A percentile compares a stretch with the other conserved stretches of the same genome.
Evolutionary conservation across 1,140 invertebrate species (phyloP).

Genomic region (Drosophila teissieri): DNA sequence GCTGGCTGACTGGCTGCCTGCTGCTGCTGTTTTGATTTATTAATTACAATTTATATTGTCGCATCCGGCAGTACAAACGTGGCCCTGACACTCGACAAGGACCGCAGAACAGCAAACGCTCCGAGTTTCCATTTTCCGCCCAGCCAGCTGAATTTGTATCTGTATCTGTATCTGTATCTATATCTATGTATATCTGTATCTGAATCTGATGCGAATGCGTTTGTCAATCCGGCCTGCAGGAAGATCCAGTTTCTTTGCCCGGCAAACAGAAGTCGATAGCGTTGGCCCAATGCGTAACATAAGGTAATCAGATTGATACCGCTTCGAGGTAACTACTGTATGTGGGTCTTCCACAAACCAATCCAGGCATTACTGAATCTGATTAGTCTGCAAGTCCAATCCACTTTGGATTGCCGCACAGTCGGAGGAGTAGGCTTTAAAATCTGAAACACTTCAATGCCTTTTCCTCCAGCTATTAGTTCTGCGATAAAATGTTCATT

Average conservation of each 20-base stretch:
- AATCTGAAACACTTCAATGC: neutral
- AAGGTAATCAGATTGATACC: conserved; percentile 4
- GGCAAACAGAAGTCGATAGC: neutral
- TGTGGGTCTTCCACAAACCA: neutral
- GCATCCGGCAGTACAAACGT: conserved; percentile 39
- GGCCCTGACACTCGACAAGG: conserved; percentile 42
- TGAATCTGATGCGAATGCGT: too few species aligned
- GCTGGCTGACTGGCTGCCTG: conserved; percentile 30
- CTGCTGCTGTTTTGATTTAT: conserved; percentile 73
- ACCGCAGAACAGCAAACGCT: conserved; percentile 4
- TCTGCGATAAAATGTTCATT: neutral
- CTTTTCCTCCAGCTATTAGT: too few species aligned
- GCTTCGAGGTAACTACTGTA: neutral
- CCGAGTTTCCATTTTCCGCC: conserved; percentile 1
- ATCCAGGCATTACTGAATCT: conserved; percentile 1
- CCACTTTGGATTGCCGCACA: neutral
- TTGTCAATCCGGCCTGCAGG: neutral
- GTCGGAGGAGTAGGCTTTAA: neutral
- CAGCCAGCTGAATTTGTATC: too few species aligned
- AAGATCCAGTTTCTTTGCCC: neutral
- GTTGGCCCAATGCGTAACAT: conserved; percentile 4
- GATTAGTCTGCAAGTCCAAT: neutral
- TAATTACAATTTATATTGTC: conserved; percentile 78
- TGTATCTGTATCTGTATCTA: too few species aligned
- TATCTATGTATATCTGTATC: too few species aligned